phyloP scores from a whole-genome alignment of 1,140 invertebrate species.

The Sminthurides bifidus region DNA sequence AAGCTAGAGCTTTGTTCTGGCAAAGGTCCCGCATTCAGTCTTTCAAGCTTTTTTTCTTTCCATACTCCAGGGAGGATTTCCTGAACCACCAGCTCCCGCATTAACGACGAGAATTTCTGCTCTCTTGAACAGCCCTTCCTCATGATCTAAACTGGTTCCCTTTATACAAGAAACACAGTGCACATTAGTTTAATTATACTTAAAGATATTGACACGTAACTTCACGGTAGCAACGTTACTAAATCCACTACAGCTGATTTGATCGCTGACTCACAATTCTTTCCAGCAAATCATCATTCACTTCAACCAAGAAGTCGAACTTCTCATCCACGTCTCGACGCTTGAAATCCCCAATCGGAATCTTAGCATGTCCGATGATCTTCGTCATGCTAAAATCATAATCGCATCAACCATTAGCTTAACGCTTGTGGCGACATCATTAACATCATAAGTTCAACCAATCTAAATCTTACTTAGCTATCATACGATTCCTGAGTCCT shows the following conservation, averaged over 20 bases:
- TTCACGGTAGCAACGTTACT: not conserved
- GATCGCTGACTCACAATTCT: conserved; percentile 47
- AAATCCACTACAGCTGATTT: not conserved
- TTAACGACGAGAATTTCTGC: conserved; percentile 42
- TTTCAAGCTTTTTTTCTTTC: conserved; percentile 32
- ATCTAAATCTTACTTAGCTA: conserved; percentile 40
- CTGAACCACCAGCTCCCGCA: conserved; percentile 33
- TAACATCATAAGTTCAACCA: not conserved
- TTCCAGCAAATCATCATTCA: conserved; percentile 70
- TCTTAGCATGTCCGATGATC: conserved; percentile 47
- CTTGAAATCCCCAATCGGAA: conserved; percentile 46
- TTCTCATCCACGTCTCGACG: conserved; percentile 52
- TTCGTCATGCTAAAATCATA: conserved; percentile 37
- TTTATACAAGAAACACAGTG: conserved; percentile 29
- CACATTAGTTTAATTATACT: not conserved
- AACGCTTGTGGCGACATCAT: not conserved
- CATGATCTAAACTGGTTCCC: conserved; percentile 53
- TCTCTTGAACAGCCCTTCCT: conserved; percentile 51
- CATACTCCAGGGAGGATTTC: conserved; percentile 19
- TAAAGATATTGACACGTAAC: conserved; percentile 2
- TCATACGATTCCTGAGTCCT: conserved; percentile 44
- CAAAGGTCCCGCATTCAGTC: not conserved
- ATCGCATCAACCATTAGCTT: not conserved
- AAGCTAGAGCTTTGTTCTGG: too few species aligned
- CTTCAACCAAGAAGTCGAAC: conserved; percentile 58